A percentile compares a stretch with the other conserved stretches of the same genome.
Conservation (phyloP, 2,797 vertebrate genomes). For the Decapterus maruadsi region DNA sequence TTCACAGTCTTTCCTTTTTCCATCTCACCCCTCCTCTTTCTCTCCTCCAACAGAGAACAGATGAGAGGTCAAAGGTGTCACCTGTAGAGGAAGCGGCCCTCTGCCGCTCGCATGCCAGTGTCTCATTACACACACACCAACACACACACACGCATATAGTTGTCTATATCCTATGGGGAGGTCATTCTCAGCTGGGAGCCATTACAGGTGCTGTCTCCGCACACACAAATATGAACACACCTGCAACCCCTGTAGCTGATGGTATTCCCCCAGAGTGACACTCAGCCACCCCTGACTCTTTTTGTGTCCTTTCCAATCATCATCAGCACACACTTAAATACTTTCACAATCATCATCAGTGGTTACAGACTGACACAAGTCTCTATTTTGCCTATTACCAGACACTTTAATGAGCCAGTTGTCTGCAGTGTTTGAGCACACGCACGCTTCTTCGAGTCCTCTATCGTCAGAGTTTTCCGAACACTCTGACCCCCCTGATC, state of each 20-base stretch:
- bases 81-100: conserved; percentile 86
- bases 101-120: conserved; percentile 86
- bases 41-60: conserved; percentile 84
- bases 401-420: conserved; percentile 73
- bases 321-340: conserved; percentile 77
- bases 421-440: conserved; percentile 27
- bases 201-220: conserved; percentile 85
- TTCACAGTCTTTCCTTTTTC: conserved; percentile 52
- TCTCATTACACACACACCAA: conserved; percentile 82
- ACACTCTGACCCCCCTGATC: conserved; percentile 52
- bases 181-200: conserved; percentile 85
- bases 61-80: conserved; percentile 90
- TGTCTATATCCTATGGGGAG: conserved; percentile 36
- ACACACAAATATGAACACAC: conserved; percentile 57
- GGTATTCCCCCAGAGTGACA: conserved; percentile 67
- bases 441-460: conserved; percentile 31
- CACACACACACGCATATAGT: conserved; percentile 54
- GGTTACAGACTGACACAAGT: conserved; percentile 69
- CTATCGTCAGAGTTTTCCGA: conserved; percentile 35
- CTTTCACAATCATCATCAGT: conserved; percentile 84
- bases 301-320: conserved; percentile 80
- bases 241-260: conserved; percentile 39
- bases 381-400: conserved; percentile 71
- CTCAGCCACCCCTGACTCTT: conserved; percentile 75
- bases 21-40: conserved; percentile 38